Conservation (phyloP, 2,888 invertebrate species). For the Netelia inedita region DNA sequence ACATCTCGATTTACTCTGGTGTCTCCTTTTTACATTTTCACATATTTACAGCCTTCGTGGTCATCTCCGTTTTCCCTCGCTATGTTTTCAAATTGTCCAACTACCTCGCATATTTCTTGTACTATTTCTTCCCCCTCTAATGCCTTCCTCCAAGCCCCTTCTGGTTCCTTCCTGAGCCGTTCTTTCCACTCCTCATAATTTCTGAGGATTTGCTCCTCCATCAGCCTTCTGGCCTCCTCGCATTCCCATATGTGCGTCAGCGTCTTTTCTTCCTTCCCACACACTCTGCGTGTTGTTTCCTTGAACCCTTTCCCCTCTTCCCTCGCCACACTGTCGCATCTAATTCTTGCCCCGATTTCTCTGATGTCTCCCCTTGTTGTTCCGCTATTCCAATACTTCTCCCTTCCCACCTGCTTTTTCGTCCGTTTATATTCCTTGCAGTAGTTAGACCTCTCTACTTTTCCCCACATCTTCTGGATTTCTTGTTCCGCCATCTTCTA, state of each 20-base stretch:
- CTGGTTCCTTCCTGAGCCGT: too few relatives aligned
- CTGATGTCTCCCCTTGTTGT: background rate
- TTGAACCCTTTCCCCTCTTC: background rate
- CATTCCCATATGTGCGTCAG: too few relatives aligned
- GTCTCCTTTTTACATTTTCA: background rate
- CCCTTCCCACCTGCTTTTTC: background rate
- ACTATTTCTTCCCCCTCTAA: too few relatives aligned
- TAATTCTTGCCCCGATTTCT: slow-evolving; percentile 14
- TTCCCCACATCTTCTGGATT: background rate
- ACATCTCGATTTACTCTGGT: too few relatives aligned
- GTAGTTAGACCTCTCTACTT: background rate
- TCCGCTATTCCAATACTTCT: slow-evolving; percentile 23
- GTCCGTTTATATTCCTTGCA: slow-evolving; percentile 7
- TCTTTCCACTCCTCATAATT: too few relatives aligned
- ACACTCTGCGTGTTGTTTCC: background rate
- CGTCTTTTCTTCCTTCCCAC: background rate
- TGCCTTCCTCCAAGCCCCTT: too few relatives aligned
- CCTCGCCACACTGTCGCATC: slow-evolving; percentile 22
- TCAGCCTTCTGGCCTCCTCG: background rate
- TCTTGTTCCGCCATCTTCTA: slow-evolving; percentile 23
- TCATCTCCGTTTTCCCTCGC: background rate
- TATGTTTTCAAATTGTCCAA: background rate
- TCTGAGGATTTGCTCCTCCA: background rate
- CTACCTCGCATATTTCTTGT: too few relatives aligned
- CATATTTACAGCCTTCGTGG: background rate